phyloP scores from a whole-genome alignment of 2,797 vertebrate genomes.

The Crax fasciolata region DNA sequence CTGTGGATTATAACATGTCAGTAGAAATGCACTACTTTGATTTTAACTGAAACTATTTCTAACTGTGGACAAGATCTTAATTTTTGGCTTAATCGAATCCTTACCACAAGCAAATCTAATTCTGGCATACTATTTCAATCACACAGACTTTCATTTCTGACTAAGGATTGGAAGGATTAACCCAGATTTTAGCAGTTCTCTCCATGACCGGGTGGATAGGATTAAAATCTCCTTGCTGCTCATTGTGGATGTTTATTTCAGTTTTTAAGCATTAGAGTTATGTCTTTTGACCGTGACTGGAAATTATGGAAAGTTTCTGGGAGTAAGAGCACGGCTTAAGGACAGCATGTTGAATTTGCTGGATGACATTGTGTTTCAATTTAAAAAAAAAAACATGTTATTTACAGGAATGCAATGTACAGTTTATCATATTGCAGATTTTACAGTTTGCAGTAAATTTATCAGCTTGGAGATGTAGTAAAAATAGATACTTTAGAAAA shows the following conservation, averaged over 20 bases:
- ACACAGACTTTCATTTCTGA: slow-evolving; percentile 55
- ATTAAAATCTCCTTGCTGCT: slow-evolving; percentile 29
- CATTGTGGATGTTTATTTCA: slow-evolving; percentile 10
- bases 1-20: slow-evolving; percentile 25
- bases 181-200: slow-evolving; percentile 48
- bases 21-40: slow-evolving; percentile 20
- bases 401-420: neutral
- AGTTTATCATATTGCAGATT: neutral
- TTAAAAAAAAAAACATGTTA: neutral
- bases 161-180: slow-evolving; percentile 61
- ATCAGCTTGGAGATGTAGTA: neutral
- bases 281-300: neutral
- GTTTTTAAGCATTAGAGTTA: slow-evolving; percentile 17
- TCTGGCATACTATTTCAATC: slow-evolving; percentile 51
- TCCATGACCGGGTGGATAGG: slow-evolving; percentile 30
- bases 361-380: neutral
- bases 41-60: slow-evolving; percentile 60
- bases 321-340: neutral
- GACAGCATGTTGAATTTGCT: neutral
- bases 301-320: neutral
- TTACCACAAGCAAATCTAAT: slow-evolving; percentile 48
- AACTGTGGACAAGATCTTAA: slow-evolving; percentile 19
- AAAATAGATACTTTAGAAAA: neutral
- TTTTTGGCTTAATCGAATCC: slow-evolving; percentile 62
- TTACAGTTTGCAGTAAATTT: neutral